A percentile compares a stretch with the other conserved stretches of the same genome.
Conservation (phyloP, 2,797 vertebrate species). For the Micrastur ruficollis region DNA sequence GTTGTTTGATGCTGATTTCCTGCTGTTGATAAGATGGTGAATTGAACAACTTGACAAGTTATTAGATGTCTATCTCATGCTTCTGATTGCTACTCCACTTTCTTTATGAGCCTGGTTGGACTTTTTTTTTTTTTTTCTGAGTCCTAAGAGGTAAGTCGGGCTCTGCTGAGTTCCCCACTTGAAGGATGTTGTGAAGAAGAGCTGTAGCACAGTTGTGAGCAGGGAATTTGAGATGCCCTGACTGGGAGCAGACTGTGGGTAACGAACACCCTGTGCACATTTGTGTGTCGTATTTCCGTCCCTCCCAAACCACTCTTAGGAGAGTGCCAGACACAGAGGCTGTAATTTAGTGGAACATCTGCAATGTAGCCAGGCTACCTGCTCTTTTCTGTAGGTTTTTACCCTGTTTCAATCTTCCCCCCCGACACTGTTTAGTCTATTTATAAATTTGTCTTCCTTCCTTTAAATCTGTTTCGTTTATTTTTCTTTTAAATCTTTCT, state of each 20-base stretch:
- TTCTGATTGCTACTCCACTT: neutral
- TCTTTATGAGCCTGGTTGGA: neutral
- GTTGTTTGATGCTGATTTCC: conserved; percentile 21
- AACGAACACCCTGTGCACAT: fast-evolving
- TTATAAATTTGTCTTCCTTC: neutral
- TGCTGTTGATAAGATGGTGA: neutral
- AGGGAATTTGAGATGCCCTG: neutral
- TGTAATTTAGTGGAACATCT: neutral
- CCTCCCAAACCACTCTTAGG: neutral
- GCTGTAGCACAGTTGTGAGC: neutral
- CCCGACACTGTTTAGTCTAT: neutral
- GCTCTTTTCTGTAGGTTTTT: neutral
- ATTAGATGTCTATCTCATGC: neutral
- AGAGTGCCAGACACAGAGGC: neutral
- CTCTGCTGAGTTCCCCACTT: neutral
- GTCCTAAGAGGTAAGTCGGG: neutral
- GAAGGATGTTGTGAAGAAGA: neutral
- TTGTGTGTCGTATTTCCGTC: neutral
- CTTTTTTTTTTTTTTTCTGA: neutral
- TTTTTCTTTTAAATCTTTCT: neutral
- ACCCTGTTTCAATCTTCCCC: neutral
- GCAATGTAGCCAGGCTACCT: neutral
- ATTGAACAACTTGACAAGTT: neutral
- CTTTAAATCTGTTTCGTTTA: neutral
- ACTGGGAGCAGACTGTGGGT: neutral